Percentiles rank a stretch among this genome's conserved stretches.
Evolutionary conservation across 1,140 invertebrate genomes (phyloP).

Genomic region (Zeugodacus cucurbitae): DNA sequence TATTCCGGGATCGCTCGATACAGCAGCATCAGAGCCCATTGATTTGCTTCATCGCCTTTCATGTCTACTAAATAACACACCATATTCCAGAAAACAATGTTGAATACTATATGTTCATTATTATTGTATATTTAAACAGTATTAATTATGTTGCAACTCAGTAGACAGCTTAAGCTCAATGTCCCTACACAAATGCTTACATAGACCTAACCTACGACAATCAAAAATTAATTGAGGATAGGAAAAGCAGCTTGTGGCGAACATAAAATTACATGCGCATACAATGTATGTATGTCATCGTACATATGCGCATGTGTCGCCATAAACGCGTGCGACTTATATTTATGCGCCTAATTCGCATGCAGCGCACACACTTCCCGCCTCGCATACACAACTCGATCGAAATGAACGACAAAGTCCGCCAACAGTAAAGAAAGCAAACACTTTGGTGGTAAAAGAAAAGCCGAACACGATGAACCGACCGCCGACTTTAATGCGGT

Average conservation of each 20-base stretch:
- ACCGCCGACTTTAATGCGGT: constrained; percentile 3
- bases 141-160: no score
- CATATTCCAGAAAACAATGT: no score
- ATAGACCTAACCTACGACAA: constrained; percentile 2
- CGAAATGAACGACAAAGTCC: neutral
- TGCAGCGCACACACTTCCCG: constrained; percentile 1
- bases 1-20: no score
- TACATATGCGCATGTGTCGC: neutral
- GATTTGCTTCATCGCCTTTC: no score
- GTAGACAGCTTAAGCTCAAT: no score
- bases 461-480: neutral
- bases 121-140: no score
- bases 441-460: neutral
- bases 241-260: neutral
- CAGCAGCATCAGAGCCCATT: no score
- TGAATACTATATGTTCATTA: no score
- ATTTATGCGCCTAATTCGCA: constrained; percentile 7
- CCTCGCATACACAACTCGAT: neutral
- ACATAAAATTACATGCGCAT: neutral
- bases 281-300: neutral
- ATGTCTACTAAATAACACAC: no score
- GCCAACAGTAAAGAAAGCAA: neutral
- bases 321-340: neutral
- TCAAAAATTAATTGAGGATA: neutral
- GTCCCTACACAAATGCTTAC: no score